A percentile compares a stretch with the other conserved stretches of the same genome.
Evolutionary conservation across 2,888 invertebrate genomes (phyloP).

Genomic region (Cerceris ruficornis): DNA sequence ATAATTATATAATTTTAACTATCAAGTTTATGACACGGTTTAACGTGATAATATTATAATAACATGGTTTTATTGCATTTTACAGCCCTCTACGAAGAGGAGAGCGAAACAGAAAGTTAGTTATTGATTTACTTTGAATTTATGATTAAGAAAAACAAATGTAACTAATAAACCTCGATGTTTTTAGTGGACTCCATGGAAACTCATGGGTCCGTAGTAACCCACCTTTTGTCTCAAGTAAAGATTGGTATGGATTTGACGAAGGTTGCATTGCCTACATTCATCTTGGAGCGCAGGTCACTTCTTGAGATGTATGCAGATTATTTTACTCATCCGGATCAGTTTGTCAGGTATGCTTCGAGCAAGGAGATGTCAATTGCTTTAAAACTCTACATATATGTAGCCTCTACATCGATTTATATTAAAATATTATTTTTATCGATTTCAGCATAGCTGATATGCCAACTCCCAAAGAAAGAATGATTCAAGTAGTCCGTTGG

Average conservation of each 20-base stretch:
- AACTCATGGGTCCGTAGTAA: constrained; percentile 97
- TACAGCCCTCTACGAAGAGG: constrained; percentile 94
- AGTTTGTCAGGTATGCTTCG: constrained; percentile 90
- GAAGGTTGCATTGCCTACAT: constrained; percentile 98
- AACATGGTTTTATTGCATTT: constrained; percentile 66
- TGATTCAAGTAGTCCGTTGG: constrained; percentile 97
- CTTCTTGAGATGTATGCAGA: constrained; percentile 99
- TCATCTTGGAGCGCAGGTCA: constrained; percentile 98
- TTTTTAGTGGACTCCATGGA: constrained; percentile 92
- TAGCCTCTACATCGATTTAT: no score
- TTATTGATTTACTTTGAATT: constrained; percentile 58
- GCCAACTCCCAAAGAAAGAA: constrained; percentile 92
- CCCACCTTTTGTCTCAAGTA: constrained; percentile 98
- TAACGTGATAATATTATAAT: neutral
- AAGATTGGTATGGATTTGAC: constrained; percentile 99
- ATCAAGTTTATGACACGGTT: no score
- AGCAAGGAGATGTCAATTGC: constrained; percentile 2
- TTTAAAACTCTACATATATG: neutral
- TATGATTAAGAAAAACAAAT: no score
- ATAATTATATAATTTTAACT: no score
- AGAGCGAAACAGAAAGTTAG: constrained; percentile 90
- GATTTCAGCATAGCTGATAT: constrained; percentile 92
- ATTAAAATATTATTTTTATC: neutral
- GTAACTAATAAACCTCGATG: no score
- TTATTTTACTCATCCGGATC: constrained; percentile 99